Percentiles rank a stretch among this genome's conserved stretches.
Conservation (phyloP, 2,797 vertebrate genomes). For the Tokudaia muenninki region DNA sequence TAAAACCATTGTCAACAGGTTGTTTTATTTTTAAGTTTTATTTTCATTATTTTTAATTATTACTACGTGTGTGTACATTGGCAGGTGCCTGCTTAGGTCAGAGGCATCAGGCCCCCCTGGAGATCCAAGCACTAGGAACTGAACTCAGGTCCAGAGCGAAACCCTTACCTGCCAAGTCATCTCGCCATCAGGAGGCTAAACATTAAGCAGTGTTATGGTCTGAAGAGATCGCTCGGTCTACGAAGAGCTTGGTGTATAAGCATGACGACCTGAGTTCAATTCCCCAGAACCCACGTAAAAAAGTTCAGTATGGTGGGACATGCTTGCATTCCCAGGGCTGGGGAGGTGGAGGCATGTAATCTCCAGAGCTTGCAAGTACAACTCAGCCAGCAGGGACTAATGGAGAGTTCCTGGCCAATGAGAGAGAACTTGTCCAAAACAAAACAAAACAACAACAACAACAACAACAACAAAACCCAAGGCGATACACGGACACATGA, state of each 20-base stretch:
- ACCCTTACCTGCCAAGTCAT: neutral
- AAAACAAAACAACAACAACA: neutral
- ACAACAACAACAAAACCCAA: neutral
- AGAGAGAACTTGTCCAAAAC: neutral
- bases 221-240: neutral
- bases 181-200: neutral
- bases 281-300: neutral
- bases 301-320: too few relatives aligned
- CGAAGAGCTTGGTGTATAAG: neutral
- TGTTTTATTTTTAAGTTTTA: neutral
- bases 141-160: neutral
- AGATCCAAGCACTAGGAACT: neutral
- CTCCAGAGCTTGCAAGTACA: neutral
- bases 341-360: neutral
- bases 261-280: too few relatives aligned
- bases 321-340: neutral
- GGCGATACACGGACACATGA: neutral
- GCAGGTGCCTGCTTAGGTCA: neutral
- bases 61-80: neutral
- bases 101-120: neutral
- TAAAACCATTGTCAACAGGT: neutral
- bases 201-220: neutral
- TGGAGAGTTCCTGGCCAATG: neutral
- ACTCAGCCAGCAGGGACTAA: neutral
- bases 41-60: neutral